Base-by-base conservation (phyloP, 2,888 invertebrate species). In the Drosophila macrospina region DNA sequence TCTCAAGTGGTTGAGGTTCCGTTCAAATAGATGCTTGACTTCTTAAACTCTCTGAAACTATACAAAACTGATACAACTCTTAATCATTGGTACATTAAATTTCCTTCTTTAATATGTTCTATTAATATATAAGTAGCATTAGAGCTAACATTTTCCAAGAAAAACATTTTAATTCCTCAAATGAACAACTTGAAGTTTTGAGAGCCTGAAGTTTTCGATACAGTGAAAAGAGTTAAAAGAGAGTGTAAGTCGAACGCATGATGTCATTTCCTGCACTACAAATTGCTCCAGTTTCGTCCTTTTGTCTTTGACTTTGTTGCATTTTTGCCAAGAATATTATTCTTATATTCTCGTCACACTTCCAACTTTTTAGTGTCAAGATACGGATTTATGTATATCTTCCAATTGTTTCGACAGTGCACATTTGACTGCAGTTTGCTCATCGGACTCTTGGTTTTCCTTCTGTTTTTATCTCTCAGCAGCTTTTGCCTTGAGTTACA, bases 241-340 rank as follows among this genome's bases (percentile, higher is more conserved):
- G 28, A 28, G 28, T 28, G 5, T 4, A 28, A 28, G 28, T 28
- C 10, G 42, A 37, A n/a, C 51, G 16, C 36, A 57, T 74, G 64
- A 65, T 75, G 76, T 75, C 50, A 74, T 62, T 8, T 59, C 28
- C 26, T 36, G 8, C 24, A 24, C 30, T 44, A 44, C 16, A 47
- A 41, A 47, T 30, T 86, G 74, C 50, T 71, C 84, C 65, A 86
- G 67, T 80, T 80, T 51, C 4, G 4, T 30, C 8, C 16, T 52
- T 69, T 78, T 62, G 63, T 55, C 55, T 77, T 61, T 69, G 66
- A 67, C 52, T 68, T 67, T 69, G 64, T 65, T 71, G 81, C 60
- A 63, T 69, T 71, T 61, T 69, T 80, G 74, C 80, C 71, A 85
- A 71, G 7, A n/a, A n/a, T n/a, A n/a, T n/a, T n/a, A n/a, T n/a